Evolutionary conservation across 2,888 invertebrate species (phyloP).

Genomic region (Papilio gigon): DNA sequence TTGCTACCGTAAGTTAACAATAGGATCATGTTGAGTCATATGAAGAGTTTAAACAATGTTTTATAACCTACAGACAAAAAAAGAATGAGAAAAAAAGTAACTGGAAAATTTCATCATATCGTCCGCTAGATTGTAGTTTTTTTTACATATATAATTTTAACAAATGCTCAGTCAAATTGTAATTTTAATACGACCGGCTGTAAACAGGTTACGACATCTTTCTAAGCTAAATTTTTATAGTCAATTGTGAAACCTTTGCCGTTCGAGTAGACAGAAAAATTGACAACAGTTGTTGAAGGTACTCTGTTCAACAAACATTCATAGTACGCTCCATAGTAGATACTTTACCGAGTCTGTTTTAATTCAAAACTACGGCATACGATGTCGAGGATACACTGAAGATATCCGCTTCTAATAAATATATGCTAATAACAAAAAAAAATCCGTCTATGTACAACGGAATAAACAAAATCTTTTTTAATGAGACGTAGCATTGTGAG

Average conservation of each 20-base stretch:
- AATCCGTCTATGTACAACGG: conserved; percentile 5
- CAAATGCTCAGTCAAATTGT: conserved; percentile 25
- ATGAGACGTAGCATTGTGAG: conserved; percentile 61
- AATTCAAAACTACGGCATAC: conserved; percentile 2
- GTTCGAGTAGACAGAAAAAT: conserved; percentile 34
- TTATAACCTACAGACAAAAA: conserved; percentile 1
- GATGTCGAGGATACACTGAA: conserved; percentile 3
- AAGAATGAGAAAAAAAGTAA: background rate
- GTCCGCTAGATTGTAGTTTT: background rate
- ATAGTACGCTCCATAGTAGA: background rate
- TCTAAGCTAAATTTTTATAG: conserved; percentile 37
- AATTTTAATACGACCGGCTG: conserved; percentile 18
- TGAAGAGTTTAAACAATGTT: background rate
- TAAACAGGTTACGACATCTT: conserved; percentile 32
- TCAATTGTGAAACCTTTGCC: conserved; percentile 34
- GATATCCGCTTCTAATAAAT: conserved; percentile 9
- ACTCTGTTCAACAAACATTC: conserved; percentile 25
- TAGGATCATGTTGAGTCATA: background rate
- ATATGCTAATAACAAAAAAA: conserved; percentile 18
- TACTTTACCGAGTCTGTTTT: background rate
- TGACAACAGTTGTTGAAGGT: conserved; percentile 34
- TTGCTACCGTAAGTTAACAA: background rate
- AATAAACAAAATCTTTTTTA: conserved; percentile 45
- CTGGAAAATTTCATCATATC: background rate
- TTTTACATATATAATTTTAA: background rate